Base-by-base conservation (phyloP, 2,888 invertebrate species). In the Drosophila phalerata region DNA sequence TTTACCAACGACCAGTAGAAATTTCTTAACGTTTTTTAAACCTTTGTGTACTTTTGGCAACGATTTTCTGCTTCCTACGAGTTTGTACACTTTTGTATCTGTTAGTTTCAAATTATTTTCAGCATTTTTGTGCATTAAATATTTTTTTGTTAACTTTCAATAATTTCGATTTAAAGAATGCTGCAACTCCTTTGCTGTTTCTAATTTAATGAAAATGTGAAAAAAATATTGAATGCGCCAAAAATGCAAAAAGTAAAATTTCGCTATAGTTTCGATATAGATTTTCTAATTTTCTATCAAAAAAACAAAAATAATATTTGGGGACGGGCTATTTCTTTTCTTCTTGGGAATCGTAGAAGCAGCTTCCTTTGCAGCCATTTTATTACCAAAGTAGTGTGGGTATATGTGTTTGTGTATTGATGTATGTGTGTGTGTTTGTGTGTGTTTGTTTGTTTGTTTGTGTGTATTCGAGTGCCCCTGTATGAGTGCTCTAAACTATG, bases 301-400 rank as follows among this genome's bases (percentile, higher is more conserved):
- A 30, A 30, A 40, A 28, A 28, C 0, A 28, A 22, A 63, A 58
- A 56, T 38, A 0, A 51, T 47, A 61, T 71, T 37, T 61, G 58
- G 61, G 73, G 53, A 73, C 76, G 82, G 90, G 79, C 90, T 90
- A 90, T 90, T 82, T 85, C 88, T 83, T 87, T 90, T 90, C 90
- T 90, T 90, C 90, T 84, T 84, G 88, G 90, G 81, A 77, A 90
- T 90, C 89, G 81, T 90, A 90, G 85, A 90, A 90, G 88, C 85
- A 79, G 82, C 87, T 86, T 84, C 81, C 78, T 88, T 86, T 82
- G 85, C 88, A 86, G 88, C 88, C 88, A 88, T 86, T 86, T 86
- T 86, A 80, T 88, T 69, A 76, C 71, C 71, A 86, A 86, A 86
- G 62, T 76, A 69, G 85, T 79, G 79, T 74, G 87, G 63, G 84